Conservation (phyloP, 1,140 invertebrate genomes). For the Megalopta genalis region DNA sequence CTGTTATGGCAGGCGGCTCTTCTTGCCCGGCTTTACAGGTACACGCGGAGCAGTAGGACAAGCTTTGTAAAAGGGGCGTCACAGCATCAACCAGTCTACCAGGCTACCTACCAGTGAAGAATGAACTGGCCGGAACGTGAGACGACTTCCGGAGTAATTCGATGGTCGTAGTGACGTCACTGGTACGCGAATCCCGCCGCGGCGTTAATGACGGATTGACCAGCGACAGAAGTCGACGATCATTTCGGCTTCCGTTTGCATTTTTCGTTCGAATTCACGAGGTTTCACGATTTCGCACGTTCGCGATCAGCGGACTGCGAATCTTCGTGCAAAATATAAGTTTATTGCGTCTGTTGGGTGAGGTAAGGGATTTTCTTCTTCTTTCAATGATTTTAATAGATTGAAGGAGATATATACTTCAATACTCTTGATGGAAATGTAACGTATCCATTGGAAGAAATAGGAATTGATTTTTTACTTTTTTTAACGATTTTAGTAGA, state of each 20-base stretch:
- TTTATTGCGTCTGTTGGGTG: too few species aligned
- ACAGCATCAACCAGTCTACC: slow-evolving; percentile 42
- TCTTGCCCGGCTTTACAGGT: slow-evolving; percentile 31
- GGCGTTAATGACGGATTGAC: slow-evolving; percentile 17
- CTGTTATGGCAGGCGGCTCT: slow-evolving; percentile 44
- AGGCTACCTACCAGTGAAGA: slow-evolving; percentile 49
- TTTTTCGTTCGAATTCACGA: background rate
- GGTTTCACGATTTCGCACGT: too few species aligned
- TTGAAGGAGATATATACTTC: too few species aligned
- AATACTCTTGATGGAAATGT: too few species aligned
- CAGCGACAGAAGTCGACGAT: background rate
- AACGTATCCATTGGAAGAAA: too few species aligned
- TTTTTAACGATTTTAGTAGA: too few species aligned
- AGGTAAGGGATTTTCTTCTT: too few species aligned
- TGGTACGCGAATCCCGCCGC: slow-evolving; percentile 19
- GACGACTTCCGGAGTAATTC: slow-evolving; percentile 43
- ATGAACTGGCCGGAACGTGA: slow-evolving; percentile 52
- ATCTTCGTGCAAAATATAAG: too few species aligned
- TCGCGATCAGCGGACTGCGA: too few species aligned
- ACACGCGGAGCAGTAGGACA: slow-evolving; percentile 39
- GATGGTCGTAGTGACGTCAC: slow-evolving; percentile 32
- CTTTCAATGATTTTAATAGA: too few species aligned
- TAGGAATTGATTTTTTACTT: too few species aligned
- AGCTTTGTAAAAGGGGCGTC: slow-evolving; percentile 51
- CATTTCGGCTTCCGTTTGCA: background rate